phyloP scores from a whole-genome alignment of 2,888 invertebrate species.

The Hyppa rectilinea region DNA sequence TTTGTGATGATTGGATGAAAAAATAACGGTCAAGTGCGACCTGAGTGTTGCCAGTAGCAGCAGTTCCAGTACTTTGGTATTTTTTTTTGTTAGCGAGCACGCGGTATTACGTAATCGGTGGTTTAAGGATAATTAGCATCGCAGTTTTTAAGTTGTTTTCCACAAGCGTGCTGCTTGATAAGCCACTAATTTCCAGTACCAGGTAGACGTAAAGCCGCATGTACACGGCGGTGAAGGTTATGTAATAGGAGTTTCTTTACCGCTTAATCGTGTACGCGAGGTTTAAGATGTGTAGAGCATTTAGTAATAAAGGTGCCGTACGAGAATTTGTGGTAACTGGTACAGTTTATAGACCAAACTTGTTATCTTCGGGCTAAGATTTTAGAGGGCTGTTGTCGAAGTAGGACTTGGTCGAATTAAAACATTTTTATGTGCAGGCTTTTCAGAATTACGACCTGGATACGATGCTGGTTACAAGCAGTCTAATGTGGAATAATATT shows the following conservation, averaged over 20 bases:
- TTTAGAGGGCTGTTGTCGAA: neutral
- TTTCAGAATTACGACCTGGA: neutral
- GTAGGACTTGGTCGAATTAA: slow-evolving; percentile 15
- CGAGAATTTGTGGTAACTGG: slow-evolving; percentile 24
- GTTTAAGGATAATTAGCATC: slow-evolving; percentile 57
- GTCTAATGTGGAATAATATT: neutral
- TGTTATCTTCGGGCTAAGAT: slow-evolving; percentile 15
- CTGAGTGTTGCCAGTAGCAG: slow-evolving; percentile 33
- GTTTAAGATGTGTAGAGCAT: slow-evolving; percentile 50
- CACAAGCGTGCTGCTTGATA: slow-evolving; percentile 49
- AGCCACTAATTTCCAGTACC: slow-evolving; percentile 56
- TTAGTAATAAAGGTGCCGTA: slow-evolving; percentile 50
- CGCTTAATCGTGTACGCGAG: slow-evolving; percentile 57
- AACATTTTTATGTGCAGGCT: neutral
- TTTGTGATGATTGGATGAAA: slow-evolving; percentile 70
- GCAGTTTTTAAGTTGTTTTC: slow-evolving; percentile 55
- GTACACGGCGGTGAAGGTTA: slow-evolving; percentile 67
- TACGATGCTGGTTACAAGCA: neutral
- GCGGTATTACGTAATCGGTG: slow-evolving; percentile 55
- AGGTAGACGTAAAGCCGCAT: slow-evolving; percentile 54
- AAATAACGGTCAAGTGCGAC: slow-evolving; percentile 66
- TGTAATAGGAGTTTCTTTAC: slow-evolving; percentile 67
- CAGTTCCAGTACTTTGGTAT: neutral
- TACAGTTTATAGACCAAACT: slow-evolving; percentile 21
- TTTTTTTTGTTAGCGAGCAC: slow-evolving; percentile 10